Evolutionary conservation across 2,113 vertebrate species (phyloP), one percentile per base, ranked within the genome.

Genomic region (Tetrao urogallus): DNA sequence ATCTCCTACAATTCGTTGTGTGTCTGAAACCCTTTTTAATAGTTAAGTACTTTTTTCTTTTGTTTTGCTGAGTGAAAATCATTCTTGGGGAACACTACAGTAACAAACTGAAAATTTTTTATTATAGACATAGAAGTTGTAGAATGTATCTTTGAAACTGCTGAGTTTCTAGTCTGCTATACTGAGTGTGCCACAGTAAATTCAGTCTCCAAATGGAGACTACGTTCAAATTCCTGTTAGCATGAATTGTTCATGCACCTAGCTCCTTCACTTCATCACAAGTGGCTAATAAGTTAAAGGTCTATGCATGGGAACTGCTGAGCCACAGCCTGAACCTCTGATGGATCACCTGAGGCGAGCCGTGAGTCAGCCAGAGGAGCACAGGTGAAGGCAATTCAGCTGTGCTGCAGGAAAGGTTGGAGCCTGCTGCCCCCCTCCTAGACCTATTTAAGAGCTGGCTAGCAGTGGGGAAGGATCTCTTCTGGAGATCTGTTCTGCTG

Each of bases 21-120:
- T 7, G 3, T 40, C 43, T 67, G 63, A 87, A 20, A 9, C 13
- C 13, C 13, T 36, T 79, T 66, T 38, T 40, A 58, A 61, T 13
- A 48, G 13, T 42, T 71, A 71, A 58, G 57, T 69, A 0, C 8
- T 3, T 1, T 3, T 22, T 19, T 45, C 8, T 4, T 1, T 61
- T 70, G 57, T 57, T 70, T 70, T 47, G 3, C 22, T 61, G n/a
- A 81, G 34, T 86, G 10, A 63, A 84, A 67, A 36, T 89, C 20
- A 40, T 82, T 66, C 30, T 77, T n/a, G 24, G 48, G 45, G 19
- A 84, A 67, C 36, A 66, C 19, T 43, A 45, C 11, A 74, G 73
- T 2, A 70, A 61, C 32, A 78, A 17, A 25, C 21, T 30, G 8
- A 60, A 77, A 87, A 80, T 77, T 52, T 18, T 6, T 0, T 4